Conservation (phyloP, 2,797 vertebrate species). For the Ciconia nigra region DNA sequence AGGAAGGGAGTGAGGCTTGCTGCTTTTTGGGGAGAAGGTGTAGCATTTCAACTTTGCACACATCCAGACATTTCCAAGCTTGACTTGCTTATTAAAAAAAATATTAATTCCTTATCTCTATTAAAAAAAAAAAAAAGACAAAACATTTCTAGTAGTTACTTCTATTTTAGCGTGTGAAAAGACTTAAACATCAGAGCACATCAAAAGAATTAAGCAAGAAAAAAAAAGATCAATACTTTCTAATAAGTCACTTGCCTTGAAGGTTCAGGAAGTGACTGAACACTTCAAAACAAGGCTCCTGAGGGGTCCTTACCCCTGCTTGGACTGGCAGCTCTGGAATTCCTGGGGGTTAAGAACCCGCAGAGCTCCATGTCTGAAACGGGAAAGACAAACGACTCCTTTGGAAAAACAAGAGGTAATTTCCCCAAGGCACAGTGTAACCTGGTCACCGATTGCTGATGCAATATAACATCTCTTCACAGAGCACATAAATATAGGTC, state of each 20-base stretch:
- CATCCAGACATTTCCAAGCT: neutral
- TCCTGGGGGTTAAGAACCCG: neutral
- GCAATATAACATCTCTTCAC: neutral
- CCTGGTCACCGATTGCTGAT: neutral
- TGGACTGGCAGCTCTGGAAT: neutral
- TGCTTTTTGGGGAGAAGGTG: neutral
- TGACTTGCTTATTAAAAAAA: neutral
- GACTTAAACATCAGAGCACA: neutral
- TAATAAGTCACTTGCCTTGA: neutral
- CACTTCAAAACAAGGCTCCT: neutral
- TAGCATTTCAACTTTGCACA: neutral
- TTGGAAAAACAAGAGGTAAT: neutral
- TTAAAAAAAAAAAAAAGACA: neutral
- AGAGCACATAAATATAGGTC: neutral
- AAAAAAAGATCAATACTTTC: neutral
- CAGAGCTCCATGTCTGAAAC: neutral
- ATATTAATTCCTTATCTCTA: neutral
- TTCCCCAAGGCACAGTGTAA: neutral
- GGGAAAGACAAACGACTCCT: neutral
- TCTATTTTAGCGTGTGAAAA: neutral
- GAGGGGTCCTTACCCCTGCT: neutral
- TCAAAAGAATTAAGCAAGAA: neutral
- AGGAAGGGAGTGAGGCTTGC: neutral
- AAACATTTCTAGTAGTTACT: neutral
- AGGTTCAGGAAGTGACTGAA: neutral